Conservation (phyloP, 2,797 vertebrate genomes). For the Gambelia wislizenii region DNA sequence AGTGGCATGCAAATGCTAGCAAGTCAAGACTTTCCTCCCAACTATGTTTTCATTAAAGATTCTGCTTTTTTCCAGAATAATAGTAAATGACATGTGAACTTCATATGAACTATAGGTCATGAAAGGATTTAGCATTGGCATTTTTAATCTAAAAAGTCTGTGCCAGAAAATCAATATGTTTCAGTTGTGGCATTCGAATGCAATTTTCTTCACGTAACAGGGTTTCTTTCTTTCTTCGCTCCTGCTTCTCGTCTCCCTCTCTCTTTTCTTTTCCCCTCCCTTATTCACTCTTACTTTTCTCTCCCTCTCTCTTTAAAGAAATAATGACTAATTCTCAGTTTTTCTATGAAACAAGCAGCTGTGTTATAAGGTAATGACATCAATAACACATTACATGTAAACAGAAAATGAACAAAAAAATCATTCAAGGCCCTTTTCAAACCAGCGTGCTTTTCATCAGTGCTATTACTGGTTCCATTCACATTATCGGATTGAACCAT, state of each 20-base stretch:
- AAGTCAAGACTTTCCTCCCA: conserved; percentile 78
- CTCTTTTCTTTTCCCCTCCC: conserved; percentile 67
- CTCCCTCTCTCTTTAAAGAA: conserved; percentile 51
- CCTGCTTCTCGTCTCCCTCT: conserved; percentile 66
- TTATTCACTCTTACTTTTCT: conserved; percentile 41
- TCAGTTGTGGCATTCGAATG: conserved; percentile 87
- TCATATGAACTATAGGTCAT: conserved; percentile 86
- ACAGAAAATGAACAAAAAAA: conserved; percentile 85
- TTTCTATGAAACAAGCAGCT: conserved; percentile 86
- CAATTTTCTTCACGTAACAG: conserved; percentile 86
- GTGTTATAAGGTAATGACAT: conserved; percentile 86
- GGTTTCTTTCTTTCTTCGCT: conserved; percentile 79
- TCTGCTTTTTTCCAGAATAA: conserved; percentile 82
- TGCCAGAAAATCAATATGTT: conserved; percentile 91
- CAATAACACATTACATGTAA: conserved; percentile 87
- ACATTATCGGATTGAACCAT: conserved; percentile 90
- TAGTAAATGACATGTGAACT: conserved; percentile 88
- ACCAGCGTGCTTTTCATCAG: conserved; percentile 90
- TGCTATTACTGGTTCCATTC: conserved; percentile 92
- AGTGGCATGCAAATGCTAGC: conserved; percentile 80
- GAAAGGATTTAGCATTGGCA: conserved; percentile 88
- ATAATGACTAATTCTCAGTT: conserved; percentile 85
- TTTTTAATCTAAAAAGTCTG: conserved; percentile 90
- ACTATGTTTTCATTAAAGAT: conserved; percentile 83
- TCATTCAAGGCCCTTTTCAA: conserved; percentile 87